Evolutionary conservation across 2,797 vertebrate genomes (phyloP).

Genomic region (Cirrhinus mrigala): DNA sequence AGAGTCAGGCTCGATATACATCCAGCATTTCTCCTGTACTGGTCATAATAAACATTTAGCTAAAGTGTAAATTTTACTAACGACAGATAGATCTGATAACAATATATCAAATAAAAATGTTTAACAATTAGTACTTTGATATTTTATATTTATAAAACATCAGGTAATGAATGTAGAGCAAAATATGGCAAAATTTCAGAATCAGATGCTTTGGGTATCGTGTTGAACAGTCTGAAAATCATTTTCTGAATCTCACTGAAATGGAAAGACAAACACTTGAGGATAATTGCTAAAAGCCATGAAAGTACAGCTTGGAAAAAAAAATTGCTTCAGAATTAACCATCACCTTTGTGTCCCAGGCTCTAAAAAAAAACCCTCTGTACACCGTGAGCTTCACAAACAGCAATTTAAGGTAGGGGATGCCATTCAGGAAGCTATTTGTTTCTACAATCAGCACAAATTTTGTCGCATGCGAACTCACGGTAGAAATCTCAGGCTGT

Average conservation of each 20-base stretch:
- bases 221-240: neutral
- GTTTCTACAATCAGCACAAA: conserved; percentile 23
- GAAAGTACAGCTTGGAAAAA: neutral
- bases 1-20: neutral
- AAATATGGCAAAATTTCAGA: neutral
- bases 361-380: neutral
- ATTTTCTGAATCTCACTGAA: neutral
- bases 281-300: neutral
- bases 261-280: neutral
- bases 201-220: neutral
- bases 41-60: neutral
- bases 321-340: neutral
- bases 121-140: neutral
- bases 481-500: neutral
- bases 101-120: neutral
- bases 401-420: neutral
- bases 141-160: neutral
- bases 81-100: neutral
- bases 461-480: neutral
- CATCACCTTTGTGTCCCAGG: neutral
- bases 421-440: conserved; percentile 17
- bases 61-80: neutral
- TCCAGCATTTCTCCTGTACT: neutral
- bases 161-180: neutral
- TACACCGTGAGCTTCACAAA: neutral